Evolutionary conservation across 23 tunicate genomes (phyloP), one percentile per base, ranked within the genome.

Genomic region (Halocynthia roretzi): DNA sequence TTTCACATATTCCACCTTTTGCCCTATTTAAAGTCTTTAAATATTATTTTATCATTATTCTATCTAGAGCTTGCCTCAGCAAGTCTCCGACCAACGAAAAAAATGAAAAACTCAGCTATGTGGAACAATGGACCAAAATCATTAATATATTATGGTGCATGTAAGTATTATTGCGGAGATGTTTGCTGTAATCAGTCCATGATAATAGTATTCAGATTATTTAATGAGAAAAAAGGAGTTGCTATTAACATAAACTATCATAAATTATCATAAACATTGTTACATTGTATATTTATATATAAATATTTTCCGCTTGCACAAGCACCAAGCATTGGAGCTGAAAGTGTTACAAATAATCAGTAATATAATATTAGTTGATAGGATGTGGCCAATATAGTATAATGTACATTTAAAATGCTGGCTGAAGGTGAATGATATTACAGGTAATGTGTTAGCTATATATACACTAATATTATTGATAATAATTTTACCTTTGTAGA

Each of bases 141-240:
- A 85, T 85, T 19, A 90, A 90, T 62, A 61, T 90, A 52, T 57
- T 92, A 22, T 92, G 93, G 98, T 86, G 84, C 79, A 86, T 83
- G 93, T 86, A 78, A 92, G 93, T 86, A 17, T 19, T 18, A 76
- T 58, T 18, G 6, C 19, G 1, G 44, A 31, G 44, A 31, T 31
- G 44, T 31, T 31, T 31, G 2, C 1, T 31, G 44, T 31, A 1
- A 31, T 31, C 1, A 31, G 44, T 31, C 44, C 44, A 31, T 31
- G 44, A 31, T 31, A 31, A 31, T 31, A 31, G 44, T 31, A 31
- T 31, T 31, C 4, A 31, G 44, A 31, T 0, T 31, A 31, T 31
- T n/a, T n/a, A n/a, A n/a, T 0, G 44, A 31, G 44, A 0, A 0
- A 31, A 31, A 31, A 31, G 44, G 1, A 4, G 44, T 31, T 31